A percentile compares a stretch with the other conserved stretches of the same genome.
phyloP scores from a whole-genome alignment of 2,113 vertebrate species.

The Formicarius rufipectus region DNA sequence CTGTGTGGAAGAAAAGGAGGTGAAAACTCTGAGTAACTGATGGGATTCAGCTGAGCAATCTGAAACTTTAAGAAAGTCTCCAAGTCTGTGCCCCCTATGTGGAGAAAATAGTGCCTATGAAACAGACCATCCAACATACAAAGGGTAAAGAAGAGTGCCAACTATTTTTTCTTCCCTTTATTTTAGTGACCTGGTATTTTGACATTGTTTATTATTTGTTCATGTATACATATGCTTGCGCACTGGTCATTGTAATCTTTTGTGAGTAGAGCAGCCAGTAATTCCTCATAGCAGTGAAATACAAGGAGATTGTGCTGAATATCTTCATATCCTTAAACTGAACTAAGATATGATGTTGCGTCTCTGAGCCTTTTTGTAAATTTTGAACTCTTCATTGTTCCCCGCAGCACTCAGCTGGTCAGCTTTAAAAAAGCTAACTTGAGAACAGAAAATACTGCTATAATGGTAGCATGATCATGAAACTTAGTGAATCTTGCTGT shows the following conservation, averaged over 20 bases:
- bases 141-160: not conserved
- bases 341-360: not conserved
- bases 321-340: not conserved
- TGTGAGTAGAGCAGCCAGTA: not conserved
- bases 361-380: not conserved
- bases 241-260: not conserved
- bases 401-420: not conserved
- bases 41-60: not conserved
- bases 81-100: not conserved
- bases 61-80: not conserved
- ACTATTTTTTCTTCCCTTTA: not conserved
- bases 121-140: not conserved
- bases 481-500: not conserved
- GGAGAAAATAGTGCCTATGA: not conserved
- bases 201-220: not conserved
- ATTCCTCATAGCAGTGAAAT: not conserved
- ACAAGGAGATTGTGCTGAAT: not conserved
- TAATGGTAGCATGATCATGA: not conserved
- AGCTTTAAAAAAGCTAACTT: not conserved
- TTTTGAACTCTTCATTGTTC: not conserved
- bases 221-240: not conserved
- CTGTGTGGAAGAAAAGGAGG: not conserved
- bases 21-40: not conserved
- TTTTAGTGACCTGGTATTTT: not conserved
- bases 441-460: not conserved